These are phyloP conservation scores for Molanna angustata DNA, from an alignment of 2,888 invertebrate genomes.

Conservation along the genomic window DNA sequence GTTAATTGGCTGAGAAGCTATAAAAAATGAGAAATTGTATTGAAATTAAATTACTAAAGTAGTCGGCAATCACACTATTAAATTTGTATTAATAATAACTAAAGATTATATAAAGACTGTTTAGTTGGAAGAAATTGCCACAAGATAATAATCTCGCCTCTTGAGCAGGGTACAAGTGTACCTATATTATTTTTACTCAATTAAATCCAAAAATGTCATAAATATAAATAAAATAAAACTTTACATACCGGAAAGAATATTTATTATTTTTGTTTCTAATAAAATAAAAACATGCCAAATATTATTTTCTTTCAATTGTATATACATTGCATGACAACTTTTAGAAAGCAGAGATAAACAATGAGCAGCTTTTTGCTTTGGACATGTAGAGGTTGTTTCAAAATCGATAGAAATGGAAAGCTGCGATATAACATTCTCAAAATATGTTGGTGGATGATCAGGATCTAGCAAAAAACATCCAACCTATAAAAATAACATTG, in stretches of 20 bases:
- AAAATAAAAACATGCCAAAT: constrained; percentile 47
- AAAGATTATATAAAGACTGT: no score
- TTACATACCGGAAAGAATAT: constrained; percentile 45
- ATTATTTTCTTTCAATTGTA: constrained; percentile 38
- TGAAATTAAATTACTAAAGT: no score
- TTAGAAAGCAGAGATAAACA: constrained; percentile 39
- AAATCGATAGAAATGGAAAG: constrained; percentile 38
- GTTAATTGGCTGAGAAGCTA: no score
- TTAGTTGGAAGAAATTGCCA: no score
- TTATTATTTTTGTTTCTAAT: constrained; percentile 49
- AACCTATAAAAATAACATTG: constrained; percentile 38
- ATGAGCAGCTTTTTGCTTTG: constrained; percentile 43
- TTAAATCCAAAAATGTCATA: no score
- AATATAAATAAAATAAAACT: constrained; percentile 10
- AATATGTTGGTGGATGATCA: constrained; percentile 45
- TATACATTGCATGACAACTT: constrained; percentile 34
- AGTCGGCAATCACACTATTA: no score
- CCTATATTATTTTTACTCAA: no score
- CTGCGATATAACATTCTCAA: constrained; percentile 42
- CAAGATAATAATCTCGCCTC: no score
- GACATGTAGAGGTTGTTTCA: constrained; percentile 42
- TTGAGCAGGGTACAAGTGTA: no score
- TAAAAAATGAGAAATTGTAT: no score
- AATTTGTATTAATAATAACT: no score
- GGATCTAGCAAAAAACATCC: constrained; percentile 47